Conservation (phyloP, 23 tunicate species). For the Botrylloides violaceus region DNA sequence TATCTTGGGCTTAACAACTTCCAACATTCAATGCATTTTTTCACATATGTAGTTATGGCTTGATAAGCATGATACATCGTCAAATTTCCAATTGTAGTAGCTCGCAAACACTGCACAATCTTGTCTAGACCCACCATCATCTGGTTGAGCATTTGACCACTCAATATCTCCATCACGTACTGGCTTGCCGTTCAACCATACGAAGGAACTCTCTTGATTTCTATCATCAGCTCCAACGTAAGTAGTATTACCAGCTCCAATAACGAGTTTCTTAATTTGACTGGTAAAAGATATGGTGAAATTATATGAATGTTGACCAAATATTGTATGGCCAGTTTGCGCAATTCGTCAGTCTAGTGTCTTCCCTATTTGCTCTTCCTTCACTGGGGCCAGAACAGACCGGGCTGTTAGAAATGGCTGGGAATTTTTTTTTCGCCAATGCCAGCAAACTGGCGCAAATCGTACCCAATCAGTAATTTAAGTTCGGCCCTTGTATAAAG, state of each 20-base stretch:
- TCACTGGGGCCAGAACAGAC: no score
- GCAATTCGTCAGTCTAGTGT: no score
- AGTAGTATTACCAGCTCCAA: background rate
- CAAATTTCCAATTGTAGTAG: background rate
- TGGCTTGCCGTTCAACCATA: background rate
- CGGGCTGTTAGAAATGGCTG: no score
- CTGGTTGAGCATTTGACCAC: background rate
- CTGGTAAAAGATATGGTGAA: no score
- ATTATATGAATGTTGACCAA: no score
- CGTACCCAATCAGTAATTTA: no score
- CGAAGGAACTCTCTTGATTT: background rate
- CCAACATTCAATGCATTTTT: background rate
- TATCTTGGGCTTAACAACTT: no score
- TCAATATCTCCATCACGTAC: background rate
- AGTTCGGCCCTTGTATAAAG: no score
- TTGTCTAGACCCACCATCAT: background rate
- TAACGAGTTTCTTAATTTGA: background rate
- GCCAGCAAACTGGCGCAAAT: no score
- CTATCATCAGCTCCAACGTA: slow-evolving; percentile 5
- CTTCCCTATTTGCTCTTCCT: no score
- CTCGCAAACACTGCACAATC: background rate
- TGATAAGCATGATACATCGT: background rate
- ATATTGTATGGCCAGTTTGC: no score
- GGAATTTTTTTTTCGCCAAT: no score
- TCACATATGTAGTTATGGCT: background rate